Evolutionary conservation across 2,797 vertebrate genomes (phyloP).

Genomic region (Rhynchotus rufescens): DNA sequence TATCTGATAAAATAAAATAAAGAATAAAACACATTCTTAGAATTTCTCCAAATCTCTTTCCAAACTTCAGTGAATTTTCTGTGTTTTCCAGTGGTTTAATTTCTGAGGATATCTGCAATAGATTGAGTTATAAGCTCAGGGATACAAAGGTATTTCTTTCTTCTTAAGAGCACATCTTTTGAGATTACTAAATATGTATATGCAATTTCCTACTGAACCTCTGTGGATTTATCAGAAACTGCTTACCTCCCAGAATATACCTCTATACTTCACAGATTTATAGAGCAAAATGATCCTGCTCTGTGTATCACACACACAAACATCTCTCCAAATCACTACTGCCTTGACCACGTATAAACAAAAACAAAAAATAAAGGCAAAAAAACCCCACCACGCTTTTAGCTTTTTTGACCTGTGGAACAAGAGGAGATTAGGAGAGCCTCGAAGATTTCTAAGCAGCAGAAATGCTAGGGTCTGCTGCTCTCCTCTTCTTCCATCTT

Average conservation of each 20-base stretch:
- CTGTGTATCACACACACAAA: not conserved
- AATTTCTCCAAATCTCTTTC: not conserved
- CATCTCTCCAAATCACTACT: not conserved
- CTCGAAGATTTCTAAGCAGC: not conserved
- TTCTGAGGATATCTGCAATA: not conserved
- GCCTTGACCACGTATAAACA: not conserved
- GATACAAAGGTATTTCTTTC: conserved; percentile 3
- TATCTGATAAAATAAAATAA: not conserved
- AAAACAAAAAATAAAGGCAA: too few relatives aligned
- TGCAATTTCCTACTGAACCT: not conserved
- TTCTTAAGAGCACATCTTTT: not conserved
- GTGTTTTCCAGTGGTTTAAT: not conserved
- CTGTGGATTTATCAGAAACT: not conserved
- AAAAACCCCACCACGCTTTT: too few relatives aligned
- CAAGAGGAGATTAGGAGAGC: not conserved
- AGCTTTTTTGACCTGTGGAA: not conserved
- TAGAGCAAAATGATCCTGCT: not conserved
- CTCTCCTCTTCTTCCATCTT: not conserved
- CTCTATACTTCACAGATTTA: not conserved
- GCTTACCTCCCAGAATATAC: not conserved
- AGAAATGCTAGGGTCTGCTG: not conserved
- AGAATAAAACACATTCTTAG: not conserved
- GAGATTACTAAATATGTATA: not conserved
- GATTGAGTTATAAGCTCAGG: conserved; percentile 21
- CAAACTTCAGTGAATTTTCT: not conserved